Conservation (phyloP, 2,888 invertebrate genomes). For the Sphaerophoria taeniata region DNA sequence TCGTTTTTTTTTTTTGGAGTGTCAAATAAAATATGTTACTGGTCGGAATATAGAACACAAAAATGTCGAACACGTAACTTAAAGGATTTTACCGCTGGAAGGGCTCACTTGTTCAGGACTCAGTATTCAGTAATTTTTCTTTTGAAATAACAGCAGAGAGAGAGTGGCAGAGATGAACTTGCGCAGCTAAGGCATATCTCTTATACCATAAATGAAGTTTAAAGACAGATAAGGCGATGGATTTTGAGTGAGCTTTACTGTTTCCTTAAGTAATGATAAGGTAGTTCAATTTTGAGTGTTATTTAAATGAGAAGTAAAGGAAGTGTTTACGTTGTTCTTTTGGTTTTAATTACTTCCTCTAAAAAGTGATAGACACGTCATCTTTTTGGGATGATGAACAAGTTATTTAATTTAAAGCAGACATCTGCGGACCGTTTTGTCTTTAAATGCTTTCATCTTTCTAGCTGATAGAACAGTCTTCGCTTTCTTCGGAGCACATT, state of each 20-base stretch:
- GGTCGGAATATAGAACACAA: slow-evolving; percentile 14
- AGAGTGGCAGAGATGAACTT: background rate
- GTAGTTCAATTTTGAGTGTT: slow-evolving; percentile 9
- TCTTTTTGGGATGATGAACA: too few relatives aligned
- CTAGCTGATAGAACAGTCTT: too few relatives aligned
- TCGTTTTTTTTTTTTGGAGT: slow-evolving; percentile 17
- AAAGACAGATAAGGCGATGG: background rate
- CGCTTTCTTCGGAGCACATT: too few relatives aligned
- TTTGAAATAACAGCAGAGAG: background rate
- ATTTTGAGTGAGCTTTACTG: slow-evolving; percentile 9
- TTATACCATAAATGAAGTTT: background rate
- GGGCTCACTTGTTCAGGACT: background rate
- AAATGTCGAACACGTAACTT: background rate
- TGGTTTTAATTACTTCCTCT: too few relatives aligned
- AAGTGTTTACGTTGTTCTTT: too few relatives aligned
- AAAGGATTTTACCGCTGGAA: background rate
- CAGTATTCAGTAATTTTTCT: background rate
- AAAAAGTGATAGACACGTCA: too few relatives aligned
- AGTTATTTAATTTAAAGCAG: too few relatives aligned
- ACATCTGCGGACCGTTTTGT: too few relatives aligned
- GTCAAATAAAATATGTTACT: slow-evolving; percentile 55
- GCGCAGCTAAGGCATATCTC: background rate
- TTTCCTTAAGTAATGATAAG: background rate
- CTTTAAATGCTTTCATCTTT: too few relatives aligned
- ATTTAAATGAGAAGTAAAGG: background rate